Base-by-base conservation (phyloP, 2,797 vertebrate species). In the Pipistrellus pipistrellus region DNA sequence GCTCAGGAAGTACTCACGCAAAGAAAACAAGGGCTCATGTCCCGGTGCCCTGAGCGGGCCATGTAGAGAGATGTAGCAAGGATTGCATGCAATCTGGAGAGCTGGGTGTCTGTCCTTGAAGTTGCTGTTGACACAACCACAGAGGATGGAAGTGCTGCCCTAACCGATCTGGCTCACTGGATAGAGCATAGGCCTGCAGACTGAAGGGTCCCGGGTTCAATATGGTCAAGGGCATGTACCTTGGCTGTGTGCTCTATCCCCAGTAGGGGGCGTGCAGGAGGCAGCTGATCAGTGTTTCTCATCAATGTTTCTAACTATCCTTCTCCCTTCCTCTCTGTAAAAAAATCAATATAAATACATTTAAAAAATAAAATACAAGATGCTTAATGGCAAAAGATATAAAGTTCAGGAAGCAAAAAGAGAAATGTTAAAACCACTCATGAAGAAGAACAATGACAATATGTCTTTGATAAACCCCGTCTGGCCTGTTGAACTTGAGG, bases 381-480 rank as follows among this genome's bases (percentile, higher is more conserved):
- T 48, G 21, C 38, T 94, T 77, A 72, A 77, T 72, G 53, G 35
- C 48, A 72, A 88, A 93, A 94, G 72, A 30, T 17, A 51, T 17
- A 91, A 82, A 82, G 38, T 66, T 91, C 75, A 84, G 72, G 30
- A 89, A 95, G 72, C 81, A 88, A 92, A 51, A 76, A 30, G 62
- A 44, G 46, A 91, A 51, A 57, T 41, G n/a, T 12, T 71, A 84
- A 85, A 89, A 71, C 32, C 20, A 51, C 32, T 38, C 53, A 44
- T 48, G 23, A 0, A 8, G 38, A 78, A 71, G 8, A 13, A 78
- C 80, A 73, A 66, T 46, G 32, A 78, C 77, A 88, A 51, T 66
- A 77, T 55, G 4, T 57, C 62, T 82, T 51, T 77, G 81, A 89
- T 92, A 80, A 93, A 41, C 6, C 14, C 30, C 66, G 3, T 41